Base-by-base conservation (phyloP, 37 sponge, comb jelly and placozoan genomes). In the Bolinopsis microptera region DNA sequence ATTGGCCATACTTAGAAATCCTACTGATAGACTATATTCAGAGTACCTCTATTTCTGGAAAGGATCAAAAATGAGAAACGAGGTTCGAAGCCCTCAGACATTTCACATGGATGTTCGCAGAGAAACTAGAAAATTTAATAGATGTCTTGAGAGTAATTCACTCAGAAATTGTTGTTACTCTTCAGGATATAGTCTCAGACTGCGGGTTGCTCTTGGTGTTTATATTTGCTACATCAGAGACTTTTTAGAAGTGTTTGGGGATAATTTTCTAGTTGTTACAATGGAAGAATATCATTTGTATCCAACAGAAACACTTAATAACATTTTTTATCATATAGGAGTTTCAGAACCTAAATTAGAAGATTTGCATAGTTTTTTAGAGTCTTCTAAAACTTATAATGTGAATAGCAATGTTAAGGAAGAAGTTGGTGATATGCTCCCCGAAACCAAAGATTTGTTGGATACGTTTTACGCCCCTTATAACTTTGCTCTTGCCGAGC, bases 41-140 rank as follows among this genome's bases (percentile, higher is more conserved):
- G 95, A 94, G 83, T 95, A 37, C 61, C 83, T 90, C 83, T 95
- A 94, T 40, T 95, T 94, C 69, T 48, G 61, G 61, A 93, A 92
- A 35, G 75, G 93, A 0, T 35, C 67, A 2, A 26, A 32, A 13
- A 33, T 38, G 22, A 86, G 93, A 76, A 83, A 69, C 61, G 69
- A 77, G 37, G 61, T 13, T 27, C 80, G 80, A 32, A 35, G 35
- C 33, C 80, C 80, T 21, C 36, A 32, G 2, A 77, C 35, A 16
- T 77, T 77, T 18, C 80, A 77, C 35, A 36, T 32, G 0, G 80
- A 77, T 18, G 37, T 32, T 1, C 22, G 16, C 36, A 35, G 21
- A 36, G 80, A 77, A 32, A 35, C 32, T 3, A 32, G 18, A 21
- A 27, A 32, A 32, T 77, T 77, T 34, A 77, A 35, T 18, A 21